Evolutionary conservation across 2,797 vertebrate genomes (phyloP).

Genomic region (Falco biarmicus): DNA sequence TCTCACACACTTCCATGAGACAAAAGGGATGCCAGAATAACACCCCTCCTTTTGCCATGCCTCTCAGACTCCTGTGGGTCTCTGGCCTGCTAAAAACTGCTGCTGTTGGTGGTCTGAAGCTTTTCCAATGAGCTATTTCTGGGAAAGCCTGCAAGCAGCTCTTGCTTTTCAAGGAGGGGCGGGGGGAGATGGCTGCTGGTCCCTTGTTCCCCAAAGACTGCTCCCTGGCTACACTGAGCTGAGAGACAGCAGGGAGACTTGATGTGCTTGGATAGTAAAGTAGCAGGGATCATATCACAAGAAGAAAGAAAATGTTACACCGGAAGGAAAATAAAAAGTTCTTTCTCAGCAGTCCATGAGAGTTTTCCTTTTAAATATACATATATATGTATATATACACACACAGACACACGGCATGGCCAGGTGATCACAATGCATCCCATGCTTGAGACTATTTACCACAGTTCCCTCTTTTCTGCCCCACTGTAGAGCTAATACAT

Average conservation of each 20-base stretch:
- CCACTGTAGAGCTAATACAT: background rate
- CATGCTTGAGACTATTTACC: background rate
- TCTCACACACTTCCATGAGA: accelerated
- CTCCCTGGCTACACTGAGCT: background rate
- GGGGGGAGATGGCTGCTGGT: background rate
- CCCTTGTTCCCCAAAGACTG: background rate
- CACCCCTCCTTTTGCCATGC: background rate
- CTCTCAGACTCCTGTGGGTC: background rate
- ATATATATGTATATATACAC: background rate
- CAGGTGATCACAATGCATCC: background rate
- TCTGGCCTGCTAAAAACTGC: background rate
- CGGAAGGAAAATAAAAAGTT: background rate
- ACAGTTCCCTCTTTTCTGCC: background rate
- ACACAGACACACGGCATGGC: background rate
- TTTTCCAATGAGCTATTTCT: background rate
- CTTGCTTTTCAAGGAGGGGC: background rate
- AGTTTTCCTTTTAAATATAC: background rate
- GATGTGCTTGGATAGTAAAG: background rate
- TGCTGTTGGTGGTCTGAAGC: background rate
- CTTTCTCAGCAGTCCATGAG: background rate
- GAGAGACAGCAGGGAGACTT: background rate
- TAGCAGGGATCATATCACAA: background rate
- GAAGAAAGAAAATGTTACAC: background rate
- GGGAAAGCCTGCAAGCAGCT: background rate
- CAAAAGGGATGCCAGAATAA: background rate